Base-by-base conservation (phyloP, 2,888 invertebrate species). In the Pseudococcus jackbeardsleyi region DNA sequence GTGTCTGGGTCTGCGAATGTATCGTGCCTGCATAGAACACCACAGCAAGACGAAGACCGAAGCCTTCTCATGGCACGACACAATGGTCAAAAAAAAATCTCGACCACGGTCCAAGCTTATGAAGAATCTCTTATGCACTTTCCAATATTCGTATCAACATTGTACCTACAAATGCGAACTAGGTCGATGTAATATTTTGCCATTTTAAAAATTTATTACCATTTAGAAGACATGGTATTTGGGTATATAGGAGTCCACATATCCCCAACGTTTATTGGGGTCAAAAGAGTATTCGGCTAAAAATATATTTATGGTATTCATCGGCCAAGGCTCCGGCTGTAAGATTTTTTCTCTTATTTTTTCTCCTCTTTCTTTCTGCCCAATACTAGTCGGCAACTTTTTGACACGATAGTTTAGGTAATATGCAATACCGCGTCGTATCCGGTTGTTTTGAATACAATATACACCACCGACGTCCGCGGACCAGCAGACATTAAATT, bases 361-460 rank as follows among this genome's bases (percentile, higher is more conserved):
- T 72, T 59, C 17, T 12, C 5, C 46, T 46, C 46, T 46, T 12
- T 46, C 12, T 46, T 68, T 68, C 26, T 33, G 26, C 1, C 3
- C 7, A 68, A 72, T 33, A 72, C 72, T n/a, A 72, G 79, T 79
- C 79, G 79, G 79, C 46, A 79, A 79, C 79, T 79, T 79, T 79
- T 79, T 79, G 79, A 79, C 79, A 79, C 79, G 79, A 79, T 79
- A 46, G 79, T 79, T 79, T 79, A 79, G 42, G 79, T 79, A 79
- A 79, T 79, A 79, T 79, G 79, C 79, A 79, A 79, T 79, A 79
- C 79, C 79, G 42, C 77, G 39, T 79, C 79, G 79, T 79, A 79
- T 79, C 79, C 79, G 79, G 79, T 79, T 79, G 79, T 79, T 79
- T 79, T 79, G 79, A 79, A 79, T 79, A 79, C 79, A 79, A 79